A percentile compares a stretch with the other conserved stretches of the same genome.
Conservation (phyloP, 23 tunicate genomes). For the Corella eumyota region DNA sequence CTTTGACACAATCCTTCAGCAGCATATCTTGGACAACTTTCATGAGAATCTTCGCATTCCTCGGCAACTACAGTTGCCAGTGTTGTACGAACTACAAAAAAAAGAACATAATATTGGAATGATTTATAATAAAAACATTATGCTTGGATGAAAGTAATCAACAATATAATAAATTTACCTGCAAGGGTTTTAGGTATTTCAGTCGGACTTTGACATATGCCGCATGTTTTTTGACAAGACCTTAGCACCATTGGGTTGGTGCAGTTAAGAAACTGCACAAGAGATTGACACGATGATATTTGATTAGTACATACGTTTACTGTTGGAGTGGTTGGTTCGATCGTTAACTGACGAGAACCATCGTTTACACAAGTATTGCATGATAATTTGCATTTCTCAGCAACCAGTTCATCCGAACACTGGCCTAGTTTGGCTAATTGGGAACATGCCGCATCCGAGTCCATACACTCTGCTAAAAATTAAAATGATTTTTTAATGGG, state of each 20-base stretch:
- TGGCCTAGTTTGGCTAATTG: conserved; percentile 6
- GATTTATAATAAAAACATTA: neutral
- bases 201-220: conserved; percentile 9
- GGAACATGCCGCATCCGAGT: conserved; percentile 12
- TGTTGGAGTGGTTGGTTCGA: neutral
- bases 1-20: conserved; percentile 25
- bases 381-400: conserved; percentile 19
- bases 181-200: neutral
- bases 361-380: conserved; percentile 4
- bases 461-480: conserved; percentile 9
- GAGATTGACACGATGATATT: conserved; percentile 4
- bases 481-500: too few relatives aligned
- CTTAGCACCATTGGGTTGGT: conserved; percentile 5
- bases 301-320: conserved; percentile 14
- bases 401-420: conserved; percentile 12
- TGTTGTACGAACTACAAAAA: neutral
- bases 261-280: conserved; percentile 18
- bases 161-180: too few relatives aligned
- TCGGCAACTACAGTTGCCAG: neutral
- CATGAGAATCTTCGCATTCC: conserved; percentile 21
- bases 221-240: conserved; percentile 30
- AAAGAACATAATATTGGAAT: neutral
- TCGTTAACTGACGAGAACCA: neutral
- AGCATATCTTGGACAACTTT: conserved; percentile 17
- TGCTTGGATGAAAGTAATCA: neutral